These are phyloP conservation scores for Nematopogon swammerdamellus DNA, from an alignment of 2,888 invertebrate species.

Conservation along the genomic window DNA sequence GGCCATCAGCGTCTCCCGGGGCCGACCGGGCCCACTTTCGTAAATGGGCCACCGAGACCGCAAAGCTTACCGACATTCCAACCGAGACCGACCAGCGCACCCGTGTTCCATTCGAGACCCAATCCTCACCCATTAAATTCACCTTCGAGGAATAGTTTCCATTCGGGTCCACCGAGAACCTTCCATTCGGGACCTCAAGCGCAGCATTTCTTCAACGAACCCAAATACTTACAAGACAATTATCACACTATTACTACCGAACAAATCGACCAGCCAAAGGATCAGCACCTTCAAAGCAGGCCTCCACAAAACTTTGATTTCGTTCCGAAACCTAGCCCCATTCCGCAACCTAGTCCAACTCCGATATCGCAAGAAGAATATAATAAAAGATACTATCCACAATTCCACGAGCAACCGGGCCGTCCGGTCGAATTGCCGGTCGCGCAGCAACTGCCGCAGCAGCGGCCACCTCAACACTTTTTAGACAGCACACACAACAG, in stretches of 20 bases:
- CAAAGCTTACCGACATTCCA: conserved; percentile 29
- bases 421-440: conserved; percentile 30
- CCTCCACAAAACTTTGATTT: conserved; percentile 31
- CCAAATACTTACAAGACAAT: conserved; percentile 51
- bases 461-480: conserved; percentile 35
- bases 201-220: conserved; percentile 43
- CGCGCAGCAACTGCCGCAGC: conserved; percentile 51
- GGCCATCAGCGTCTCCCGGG: conserved; percentile 29
- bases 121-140: conserved; percentile 29
- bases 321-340: conserved; percentile 26
- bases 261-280: conserved; percentile 40
- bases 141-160: conserved; percentile 33
- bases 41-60: conserved; percentile 30
- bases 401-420: conserved; percentile 33
- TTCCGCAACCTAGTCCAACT: conserved; percentile 21
- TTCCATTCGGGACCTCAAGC: conserved; percentile 38
- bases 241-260: conserved; percentile 52
- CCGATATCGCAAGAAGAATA: conserved; percentile 16
- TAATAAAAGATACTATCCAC: conserved; percentile 14
- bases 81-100: conserved; percentile 26
- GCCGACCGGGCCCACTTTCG: conserved; percentile 29
- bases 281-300: conserved; percentile 33
- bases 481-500: conserved; percentile 34
- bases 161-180: conserved; percentile 53
- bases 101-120: conserved; percentile 28